Percentiles rank a stretch among this genome's conserved stretches.
Evolutionary conservation across 1,140 invertebrate genomes (phyloP).

Genomic region (Himalopsyche phryganea): DNA sequence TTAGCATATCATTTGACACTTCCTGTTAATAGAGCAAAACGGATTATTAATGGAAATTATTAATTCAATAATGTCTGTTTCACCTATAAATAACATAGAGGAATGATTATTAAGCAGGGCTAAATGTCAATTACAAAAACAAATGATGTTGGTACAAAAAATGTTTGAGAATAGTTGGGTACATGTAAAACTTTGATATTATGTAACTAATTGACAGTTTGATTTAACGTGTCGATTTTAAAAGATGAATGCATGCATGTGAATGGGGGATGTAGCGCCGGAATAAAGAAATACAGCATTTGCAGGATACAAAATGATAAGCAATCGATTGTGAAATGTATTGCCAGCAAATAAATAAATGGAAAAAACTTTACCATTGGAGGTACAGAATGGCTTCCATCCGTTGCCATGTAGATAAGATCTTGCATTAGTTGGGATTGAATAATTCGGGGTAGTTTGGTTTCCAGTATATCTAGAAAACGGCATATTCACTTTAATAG

Average conservation of each 20-base stretch:
- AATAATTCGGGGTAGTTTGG: constrained; percentile 59
- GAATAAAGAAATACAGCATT: no score
- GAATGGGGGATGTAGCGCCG: no score
- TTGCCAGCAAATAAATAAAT: no score
- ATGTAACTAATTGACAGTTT: not conserved
- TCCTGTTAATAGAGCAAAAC: constrained; percentile 39
- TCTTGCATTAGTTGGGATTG: constrained; percentile 63
- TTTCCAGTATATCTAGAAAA: constrained; percentile 58
- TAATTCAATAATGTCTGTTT: no score
- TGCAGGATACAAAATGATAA: no score
- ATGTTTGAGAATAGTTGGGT: not conserved
- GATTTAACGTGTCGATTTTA: no score
- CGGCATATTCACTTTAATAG: no score
- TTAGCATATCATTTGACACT: constrained; percentile 40
- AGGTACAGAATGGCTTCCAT: constrained; percentile 45
- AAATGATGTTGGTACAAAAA: not conserved
- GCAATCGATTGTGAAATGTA: no score
- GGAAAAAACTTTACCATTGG: constrained; percentile 38
- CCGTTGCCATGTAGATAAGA: constrained; percentile 58
- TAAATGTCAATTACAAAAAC: no score
- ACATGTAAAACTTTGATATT: not conserved
- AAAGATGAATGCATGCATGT: no score
- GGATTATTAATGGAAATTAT: not conserved
- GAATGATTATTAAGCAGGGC: no score
- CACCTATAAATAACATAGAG: no score